Percentiles rank a stretch among this genome's conserved stretches.
phyloP scores from a whole-genome alignment of 2,797 vertebrate genomes.

The Merluccius polli region DNA sequence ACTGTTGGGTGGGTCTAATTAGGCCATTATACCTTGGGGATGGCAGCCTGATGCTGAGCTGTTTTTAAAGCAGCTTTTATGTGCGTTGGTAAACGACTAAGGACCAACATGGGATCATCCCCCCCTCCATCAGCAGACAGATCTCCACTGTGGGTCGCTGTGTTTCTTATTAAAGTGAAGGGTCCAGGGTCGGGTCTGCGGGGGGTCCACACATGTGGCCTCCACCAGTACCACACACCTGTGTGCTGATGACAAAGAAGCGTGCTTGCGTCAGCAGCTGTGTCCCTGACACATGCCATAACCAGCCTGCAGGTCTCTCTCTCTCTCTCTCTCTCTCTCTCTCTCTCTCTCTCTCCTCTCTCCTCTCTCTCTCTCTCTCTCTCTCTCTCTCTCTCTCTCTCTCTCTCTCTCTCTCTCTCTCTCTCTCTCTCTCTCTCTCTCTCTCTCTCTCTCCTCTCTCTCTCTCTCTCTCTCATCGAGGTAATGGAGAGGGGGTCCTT shows the following conservation, averaged over 20 bases:
- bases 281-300: neutral
- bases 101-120: conserved; percentile 35
- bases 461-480: too few species aligned
- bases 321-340: too few species aligned
- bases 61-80: conserved; percentile 56
- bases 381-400: too few species aligned
- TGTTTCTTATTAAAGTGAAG: neutral
- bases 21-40: conserved; percentile 43
- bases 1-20: conserved; percentile 48
- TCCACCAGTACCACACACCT: neutral
- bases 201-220: neutral
- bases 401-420: too few species aligned
- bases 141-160: neutral
- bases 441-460: too few species aligned
- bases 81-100: conserved; percentile 25
- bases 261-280: neutral
- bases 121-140: neutral
- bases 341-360: too few species aligned
- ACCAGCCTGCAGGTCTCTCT: conserved; percentile 16
- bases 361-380: too few species aligned
- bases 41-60: conserved; percentile 46
- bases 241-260: neutral
- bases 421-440: too few species aligned
- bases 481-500: too few species aligned
- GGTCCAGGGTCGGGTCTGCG: too few species aligned